phyloP scores from a whole-genome alignment of 64 coral and sea anemone species.

The Pocillopora damicornis region DNA sequence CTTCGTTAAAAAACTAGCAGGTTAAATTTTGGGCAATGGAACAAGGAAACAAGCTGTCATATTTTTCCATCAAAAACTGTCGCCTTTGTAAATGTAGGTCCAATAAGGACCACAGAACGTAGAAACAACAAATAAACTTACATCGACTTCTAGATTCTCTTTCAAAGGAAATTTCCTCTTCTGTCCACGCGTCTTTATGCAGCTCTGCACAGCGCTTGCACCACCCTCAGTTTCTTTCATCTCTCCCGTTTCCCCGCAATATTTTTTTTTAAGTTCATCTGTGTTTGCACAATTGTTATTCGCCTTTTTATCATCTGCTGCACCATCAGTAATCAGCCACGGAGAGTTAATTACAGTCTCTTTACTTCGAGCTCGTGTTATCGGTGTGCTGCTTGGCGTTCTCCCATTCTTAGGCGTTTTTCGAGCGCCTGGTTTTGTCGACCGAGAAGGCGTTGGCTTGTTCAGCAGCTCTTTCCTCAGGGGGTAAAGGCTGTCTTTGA shows the following conservation, averaged over 20 bases:
- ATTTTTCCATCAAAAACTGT: too few relatives aligned
- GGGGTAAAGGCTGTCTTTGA: slow-evolving; percentile 83
- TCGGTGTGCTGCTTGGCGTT: not conserved
- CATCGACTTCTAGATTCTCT: slow-evolving; percentile 8
- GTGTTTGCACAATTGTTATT: too few relatives aligned
- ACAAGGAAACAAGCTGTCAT: too few relatives aligned
- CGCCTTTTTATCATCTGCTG: not conserved
- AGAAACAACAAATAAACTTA: not conserved
- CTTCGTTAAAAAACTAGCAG: too few relatives aligned
- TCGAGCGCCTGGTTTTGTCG: not conserved
- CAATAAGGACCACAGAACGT: not conserved
- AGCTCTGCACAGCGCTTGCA: not conserved
- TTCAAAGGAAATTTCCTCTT: slow-evolving; percentile 30
- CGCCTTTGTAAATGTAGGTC: not conserved
- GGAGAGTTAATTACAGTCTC: slow-evolving; percentile 37
- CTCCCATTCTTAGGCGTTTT: not conserved
- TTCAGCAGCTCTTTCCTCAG: slow-evolving; percentile 67
- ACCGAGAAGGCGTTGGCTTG: not conserved
- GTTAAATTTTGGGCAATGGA: too few relatives aligned
- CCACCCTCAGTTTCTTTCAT: not conserved
- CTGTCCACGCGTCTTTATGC: not conserved
- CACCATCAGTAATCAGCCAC: not conserved
- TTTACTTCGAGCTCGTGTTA: slow-evolving; percentile 4
- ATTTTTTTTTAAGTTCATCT: not conserved
- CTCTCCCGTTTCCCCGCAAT: not conserved